These are phyloP conservation scores for Cyphomyrmex costatus DNA, from an alignment of 1,140 invertebrate genomes.

Conservation along the genomic window DNA sequence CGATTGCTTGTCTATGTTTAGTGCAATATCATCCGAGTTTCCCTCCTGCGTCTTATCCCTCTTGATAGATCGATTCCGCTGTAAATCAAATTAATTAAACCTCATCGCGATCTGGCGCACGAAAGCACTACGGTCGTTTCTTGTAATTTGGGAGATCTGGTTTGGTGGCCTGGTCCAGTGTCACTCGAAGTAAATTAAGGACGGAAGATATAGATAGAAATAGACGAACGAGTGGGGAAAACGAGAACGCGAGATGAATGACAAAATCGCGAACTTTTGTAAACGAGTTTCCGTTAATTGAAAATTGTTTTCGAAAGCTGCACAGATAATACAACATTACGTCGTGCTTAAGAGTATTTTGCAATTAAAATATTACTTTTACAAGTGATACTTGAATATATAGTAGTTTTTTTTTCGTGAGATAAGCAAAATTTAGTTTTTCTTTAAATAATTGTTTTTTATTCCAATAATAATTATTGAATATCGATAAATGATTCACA, in stretches of 20 bases:
- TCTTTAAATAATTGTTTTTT: neutral
- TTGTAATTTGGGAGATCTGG: conserved; percentile 43
- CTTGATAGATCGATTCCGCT: conserved; percentile 16
- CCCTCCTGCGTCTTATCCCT: neutral
- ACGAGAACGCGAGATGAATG: conserved; percentile 41
- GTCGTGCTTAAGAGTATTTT: neutral
- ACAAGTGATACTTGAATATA: neutral
- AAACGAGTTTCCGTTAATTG: conserved; percentile 9
- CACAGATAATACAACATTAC: neutral
- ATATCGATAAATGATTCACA: conserved; percentile 1
- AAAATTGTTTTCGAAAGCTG: neutral
- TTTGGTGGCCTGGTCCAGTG: conserved; percentile 37
- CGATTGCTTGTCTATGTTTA: neutral
- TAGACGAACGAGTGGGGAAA: conserved; percentile 20
- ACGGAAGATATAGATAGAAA: conserved; percentile 65
- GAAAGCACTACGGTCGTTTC: conserved; percentile 35
- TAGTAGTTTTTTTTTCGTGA: neutral
- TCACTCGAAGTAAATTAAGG: conserved; percentile 61
- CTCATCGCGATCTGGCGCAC: conserved; percentile 32
- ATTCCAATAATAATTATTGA: conserved; percentile 18
- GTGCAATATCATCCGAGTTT: conserved; percentile 16
- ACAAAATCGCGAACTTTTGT: conserved; percentile 23
- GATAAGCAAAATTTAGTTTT: neutral
- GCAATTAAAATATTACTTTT: neutral
- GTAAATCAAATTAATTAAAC: conserved; percentile 62